Evolutionary conservation across 2,113 vertebrate genomes (phyloP), one percentile per base, ranked within the genome.

Genomic region (Corythaixoides concolor): DNA sequence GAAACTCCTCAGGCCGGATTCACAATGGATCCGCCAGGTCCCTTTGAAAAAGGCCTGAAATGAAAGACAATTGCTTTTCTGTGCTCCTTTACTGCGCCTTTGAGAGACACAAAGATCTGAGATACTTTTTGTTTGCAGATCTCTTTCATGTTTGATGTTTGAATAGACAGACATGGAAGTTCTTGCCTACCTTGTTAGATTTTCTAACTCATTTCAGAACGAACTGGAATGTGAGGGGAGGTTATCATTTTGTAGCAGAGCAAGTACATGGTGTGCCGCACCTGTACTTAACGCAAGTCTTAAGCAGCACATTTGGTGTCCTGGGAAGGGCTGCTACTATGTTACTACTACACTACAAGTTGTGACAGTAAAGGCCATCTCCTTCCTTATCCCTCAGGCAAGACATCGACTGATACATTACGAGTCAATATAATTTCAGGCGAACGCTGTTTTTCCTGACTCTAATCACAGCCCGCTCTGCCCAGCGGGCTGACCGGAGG

Each of bases 401-500:
- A 16, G 24, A 13, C 47, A 16, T 30, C 9, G 11, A 5, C 63
- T 12, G 76, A 11, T 3, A 35, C 49, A 33, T 2, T 37, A 3
- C 12, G 58, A 30, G 15, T 0, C 21, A 21, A 20, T 4, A 1
- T 4, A 6, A 1, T 7, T 30, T 0, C 41, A 18, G 37, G 15
- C 30, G 14, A 21, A 11, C 9, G 23, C 87, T 3, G 33, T 5
- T 24, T 3, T 8, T 6, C 82, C 50, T 5, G 2, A 0, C 35
- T 4, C 52, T 2, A 27, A 7, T 1, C 6, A 0, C 3, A 1
- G 52, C 88, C 33, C 49, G 2, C 41, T 5, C 26, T 0, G 28
- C 21, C 28, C 52, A 16, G 37, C 20, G 2, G 74, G 22, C 39
- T 4, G n/a, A 4, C 26, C 39, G 17, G 30, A 20, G 2, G 3